Evolutionary conservation across 2,888 invertebrate genomes (phyloP).

Genomic region (Dastarcus helophoroides): DNA sequence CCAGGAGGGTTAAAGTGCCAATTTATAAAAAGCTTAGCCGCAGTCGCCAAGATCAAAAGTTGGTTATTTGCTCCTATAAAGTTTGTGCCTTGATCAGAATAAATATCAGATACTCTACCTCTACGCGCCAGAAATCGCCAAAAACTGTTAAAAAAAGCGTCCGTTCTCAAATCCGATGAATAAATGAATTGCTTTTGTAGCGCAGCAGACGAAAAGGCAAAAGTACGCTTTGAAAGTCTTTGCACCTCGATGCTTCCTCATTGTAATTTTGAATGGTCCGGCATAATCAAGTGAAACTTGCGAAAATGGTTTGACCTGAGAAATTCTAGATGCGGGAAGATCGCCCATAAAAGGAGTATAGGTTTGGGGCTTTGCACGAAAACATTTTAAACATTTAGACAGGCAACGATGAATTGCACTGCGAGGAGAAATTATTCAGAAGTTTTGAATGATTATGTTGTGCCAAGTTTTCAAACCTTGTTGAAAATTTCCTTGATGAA

Average conservation of each 20-base stretch:
- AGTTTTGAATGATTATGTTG: conserved; percentile 1
- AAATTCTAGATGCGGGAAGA: conserved; percentile 2
- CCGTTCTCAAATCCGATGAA: conserved; percentile 5
- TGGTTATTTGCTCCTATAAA: conserved; percentile 3
- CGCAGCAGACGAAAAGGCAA: conserved; percentile 3
- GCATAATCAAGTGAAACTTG: conserved; percentile 1
- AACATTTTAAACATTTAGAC: not conserved
- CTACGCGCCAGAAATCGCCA: conserved; percentile 5
- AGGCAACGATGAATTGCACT: conserved; percentile 1
- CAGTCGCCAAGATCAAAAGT: not conserved
- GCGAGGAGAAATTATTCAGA: conserved; percentile 4
- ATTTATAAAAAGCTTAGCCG: not conserved
- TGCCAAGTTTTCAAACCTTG: conserved; percentile 1
- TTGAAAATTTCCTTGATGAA: conserved; percentile 4
- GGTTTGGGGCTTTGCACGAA: not conserved
- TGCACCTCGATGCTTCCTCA: conserved; percentile 3
- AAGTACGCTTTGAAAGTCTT: conserved; percentile 5
- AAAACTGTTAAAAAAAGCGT: conserved; percentile 5
- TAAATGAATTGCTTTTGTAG: conserved; percentile 6
- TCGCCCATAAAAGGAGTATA: conserved; percentile 2
- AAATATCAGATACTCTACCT: conserved; percentile 2
- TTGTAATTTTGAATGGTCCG: conserved; percentile 4
- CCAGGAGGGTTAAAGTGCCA: conserved; percentile 12
- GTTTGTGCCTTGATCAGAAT: conserved; percentile 7
- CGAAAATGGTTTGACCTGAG: not conserved